Base-by-base conservation (phyloP, 2,113 vertebrate species). In the Pyrgilauda ruficollis region DNA sequence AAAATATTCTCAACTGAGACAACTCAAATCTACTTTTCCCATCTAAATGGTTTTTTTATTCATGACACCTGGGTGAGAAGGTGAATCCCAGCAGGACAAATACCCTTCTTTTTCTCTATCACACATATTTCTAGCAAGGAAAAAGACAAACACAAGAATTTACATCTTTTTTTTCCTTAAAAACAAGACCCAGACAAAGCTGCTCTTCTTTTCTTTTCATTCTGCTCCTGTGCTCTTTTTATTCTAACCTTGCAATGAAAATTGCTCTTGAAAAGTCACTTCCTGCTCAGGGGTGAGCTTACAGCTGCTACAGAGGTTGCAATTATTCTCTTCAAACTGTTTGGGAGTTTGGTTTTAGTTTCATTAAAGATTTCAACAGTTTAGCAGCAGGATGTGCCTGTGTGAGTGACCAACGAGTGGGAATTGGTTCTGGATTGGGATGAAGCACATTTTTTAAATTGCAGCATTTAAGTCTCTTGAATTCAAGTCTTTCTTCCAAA, bases 71-170 rank as follows among this genome's bases (percentile, higher is more conserved):
- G 27, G 19, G 23, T 64, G 31, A 68, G 56, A 56, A 76, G 56
- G 66, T 7, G 70, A 56, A 56, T 35, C 67, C 49, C 21, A 43
- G 61, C 47, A 43, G 50, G 72, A 74, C 44, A 84, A 80, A 47
- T 47, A 27, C 0, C 0, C 0, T 17, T 66, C 31, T 22, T 69
- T 80, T 28, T 13, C 50, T 17, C 17, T 1, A 64, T 2, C 7
- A 39, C 37, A 23, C 28, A 23, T 10, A 46, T 44, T 84, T 70
- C 55, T 13, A 62, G 35, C 16, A 58, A 76, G 49, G 12, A 50
- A 73, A 64, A 91, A 47, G 9, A 27, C 5, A 69, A 59, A 67
- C 1, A 13, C 0, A 53, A 1, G 4, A 80, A 47, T 19, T 64
- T 28, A 41, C 69, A 41, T 2, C 7, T 67, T 58, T 30, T 22